Evolutionary conservation across 2,797 vertebrate genomes (phyloP).

Genomic region (Syncerus caffer): DNA sequence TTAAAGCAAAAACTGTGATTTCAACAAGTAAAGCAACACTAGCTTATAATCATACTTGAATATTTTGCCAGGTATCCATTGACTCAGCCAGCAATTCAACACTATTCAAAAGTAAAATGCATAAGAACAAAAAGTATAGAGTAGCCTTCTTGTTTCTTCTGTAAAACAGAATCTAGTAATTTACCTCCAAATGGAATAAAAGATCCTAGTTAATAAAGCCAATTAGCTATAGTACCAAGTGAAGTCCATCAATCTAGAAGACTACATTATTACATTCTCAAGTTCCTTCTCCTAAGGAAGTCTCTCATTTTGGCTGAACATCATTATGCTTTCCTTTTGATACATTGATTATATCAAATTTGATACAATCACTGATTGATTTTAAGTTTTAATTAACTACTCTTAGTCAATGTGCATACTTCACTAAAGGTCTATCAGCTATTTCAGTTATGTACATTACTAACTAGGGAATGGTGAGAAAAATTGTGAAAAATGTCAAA

Average conservation of each 20-base stretch:
- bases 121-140: background rate
- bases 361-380: background rate
- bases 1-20: background rate
- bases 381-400: background rate
- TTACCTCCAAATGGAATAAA: slow-evolving; percentile 8
- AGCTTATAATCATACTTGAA: background rate
- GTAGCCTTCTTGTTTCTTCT: background rate
- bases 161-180: background rate
- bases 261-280: background rate
- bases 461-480: background rate
- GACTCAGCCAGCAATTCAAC: background rate
- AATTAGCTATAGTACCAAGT: background rate
- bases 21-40: background rate
- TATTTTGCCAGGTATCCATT: background rate
- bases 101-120: background rate
- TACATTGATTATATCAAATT: background rate
- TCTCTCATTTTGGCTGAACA: background rate
- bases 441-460: background rate
- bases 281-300: background rate
- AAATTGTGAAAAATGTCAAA: background rate
- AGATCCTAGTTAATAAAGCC: background rate
- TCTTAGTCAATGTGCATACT: background rate
- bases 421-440: background rate
- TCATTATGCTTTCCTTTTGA: background rate
- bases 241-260: background rate